Conservation (phyloP, 64 coral and sea anemone species). For the Catalaphyllia jardinei region DNA sequence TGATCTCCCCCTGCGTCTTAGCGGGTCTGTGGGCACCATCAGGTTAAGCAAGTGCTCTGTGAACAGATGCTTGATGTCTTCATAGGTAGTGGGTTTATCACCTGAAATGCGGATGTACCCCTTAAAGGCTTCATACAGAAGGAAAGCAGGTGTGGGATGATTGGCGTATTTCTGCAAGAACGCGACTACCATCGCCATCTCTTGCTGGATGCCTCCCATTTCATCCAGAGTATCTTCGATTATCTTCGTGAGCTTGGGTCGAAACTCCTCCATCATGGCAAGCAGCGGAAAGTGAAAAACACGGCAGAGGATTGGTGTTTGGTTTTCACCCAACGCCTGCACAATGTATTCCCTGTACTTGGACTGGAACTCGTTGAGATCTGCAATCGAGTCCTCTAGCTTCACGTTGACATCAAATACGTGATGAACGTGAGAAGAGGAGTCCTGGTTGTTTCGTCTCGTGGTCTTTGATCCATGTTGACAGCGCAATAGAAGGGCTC, state of each 20-base stretch:
- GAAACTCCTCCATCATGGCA: conserved; percentile 77
- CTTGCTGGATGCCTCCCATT: conserved; percentile 50
- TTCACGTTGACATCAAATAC: conserved; percentile 50
- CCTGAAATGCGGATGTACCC: neutral
- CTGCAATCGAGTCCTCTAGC: conserved; percentile 70
- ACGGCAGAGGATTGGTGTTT: neutral
- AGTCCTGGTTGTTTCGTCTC: neutral
- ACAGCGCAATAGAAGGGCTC: conserved; percentile 66
- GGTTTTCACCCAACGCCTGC: neutral
- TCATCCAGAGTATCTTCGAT: conserved; percentile 55
- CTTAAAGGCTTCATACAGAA: conserved; percentile 66
- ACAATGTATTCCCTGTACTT: conserved; percentile 77
- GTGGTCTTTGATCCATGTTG: conserved; percentile 12
- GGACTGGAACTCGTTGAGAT: conserved; percentile 58
- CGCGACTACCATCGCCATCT: conserved; percentile 63
- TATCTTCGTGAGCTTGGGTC: conserved; percentile 50
- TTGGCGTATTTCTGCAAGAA: conserved; percentile 78
- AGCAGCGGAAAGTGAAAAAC: conserved; percentile 87
- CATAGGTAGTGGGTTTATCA: conserved; percentile 48
- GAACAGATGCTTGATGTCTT: conserved; percentile 74
- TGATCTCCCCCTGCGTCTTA: neutral
- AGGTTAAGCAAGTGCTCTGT: conserved; percentile 76
- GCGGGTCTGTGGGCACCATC: conserved; percentile 65
- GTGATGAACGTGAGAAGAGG: conserved; percentile 35
- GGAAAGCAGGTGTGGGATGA: conserved; percentile 42